Evolutionary conservation across 2,888 invertebrate species (phyloP), one percentile per base, ranked within the genome.

Genomic region (Trissolcus japonicus): DNA sequence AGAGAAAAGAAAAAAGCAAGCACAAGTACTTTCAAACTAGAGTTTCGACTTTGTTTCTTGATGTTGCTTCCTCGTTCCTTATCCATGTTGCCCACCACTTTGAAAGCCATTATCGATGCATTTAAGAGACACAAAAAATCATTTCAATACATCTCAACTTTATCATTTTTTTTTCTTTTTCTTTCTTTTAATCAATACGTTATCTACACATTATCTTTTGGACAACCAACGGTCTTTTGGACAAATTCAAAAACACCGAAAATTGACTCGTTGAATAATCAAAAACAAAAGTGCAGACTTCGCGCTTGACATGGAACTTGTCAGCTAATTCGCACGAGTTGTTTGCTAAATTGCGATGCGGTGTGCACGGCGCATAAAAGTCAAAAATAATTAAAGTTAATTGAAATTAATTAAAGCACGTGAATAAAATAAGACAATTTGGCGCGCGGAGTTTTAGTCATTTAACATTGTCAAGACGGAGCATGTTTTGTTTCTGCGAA

Each of bases 41-140:
- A 50, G 57, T 41, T 68, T 68, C 60, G 54, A 60, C 53, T 60
- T 68, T 60, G 68, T 60, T 68, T 68, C 56, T 29, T 16, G 51
- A 46, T 55, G 35, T 66, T 43, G 11, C 21, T 17, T 21, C 41
- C 54, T 17, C 43, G 35, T 48, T 40, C 29, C 54, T 56, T 21
- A 21, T 0, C 50, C 41, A 16, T 14, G 56, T 57, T 40, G 56
- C 50, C 50, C n/a, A 41, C 46, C 57, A 66, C 40, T 51, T 56
- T 66, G 3, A 46, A 66, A 66, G 51, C 62, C 56, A 62, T 62
- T 65, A 55, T 65, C 35, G 54, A 55, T 55, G 48, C 46, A 65
- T 65, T 62, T 55, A 65, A 65, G 46, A 35, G 17, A 46, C 35
- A 55, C 35, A 55, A 46, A 65, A 29, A 55, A 55, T 55, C 9